phyloP scores from a whole-genome alignment of 2,888 invertebrate species.

The Pecten maximus region DNA sequence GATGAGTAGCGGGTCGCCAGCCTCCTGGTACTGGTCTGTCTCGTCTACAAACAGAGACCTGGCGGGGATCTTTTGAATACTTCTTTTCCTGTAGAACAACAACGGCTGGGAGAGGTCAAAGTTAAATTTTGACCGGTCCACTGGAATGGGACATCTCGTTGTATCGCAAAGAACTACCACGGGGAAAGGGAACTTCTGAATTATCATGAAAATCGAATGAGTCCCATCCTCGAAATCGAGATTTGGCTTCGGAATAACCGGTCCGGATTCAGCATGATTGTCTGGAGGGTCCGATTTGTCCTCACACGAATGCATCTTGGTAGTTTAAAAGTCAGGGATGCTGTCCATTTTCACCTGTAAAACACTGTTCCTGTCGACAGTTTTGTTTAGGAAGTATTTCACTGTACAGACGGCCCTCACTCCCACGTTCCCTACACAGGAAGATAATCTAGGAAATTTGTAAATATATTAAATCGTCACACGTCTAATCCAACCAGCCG shows the following conservation, averaged over 20 bases:
- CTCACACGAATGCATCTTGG: background rate
- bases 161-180: conserved; percentile 67
- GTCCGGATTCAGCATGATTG: background rate
- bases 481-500: background rate
- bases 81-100: conserved; percentile 68
- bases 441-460: background rate
- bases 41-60: conserved; percentile 61
- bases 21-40: conserved; percentile 60
- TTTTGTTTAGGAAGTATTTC: background rate
- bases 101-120: conserved; percentile 73
- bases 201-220: conserved; percentile 61
- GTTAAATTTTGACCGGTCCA: conserved; percentile 60
- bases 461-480: background rate
- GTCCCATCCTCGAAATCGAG: conserved; percentile 62
- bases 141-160: conserved; percentile 57
- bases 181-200: conserved; percentile 65
- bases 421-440: background rate
- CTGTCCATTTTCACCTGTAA: background rate
- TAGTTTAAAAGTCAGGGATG: background rate
- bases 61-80: conserved; percentile 71
- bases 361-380: background rate
- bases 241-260: conserved; percentile 40
- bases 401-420: background rate
- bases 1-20: conserved; percentile 73
- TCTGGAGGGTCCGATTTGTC: background rate